phyloP scores from a whole-genome alignment of 2,797 vertebrate genomes.

The Platyrinchus mystaceus region DNA sequence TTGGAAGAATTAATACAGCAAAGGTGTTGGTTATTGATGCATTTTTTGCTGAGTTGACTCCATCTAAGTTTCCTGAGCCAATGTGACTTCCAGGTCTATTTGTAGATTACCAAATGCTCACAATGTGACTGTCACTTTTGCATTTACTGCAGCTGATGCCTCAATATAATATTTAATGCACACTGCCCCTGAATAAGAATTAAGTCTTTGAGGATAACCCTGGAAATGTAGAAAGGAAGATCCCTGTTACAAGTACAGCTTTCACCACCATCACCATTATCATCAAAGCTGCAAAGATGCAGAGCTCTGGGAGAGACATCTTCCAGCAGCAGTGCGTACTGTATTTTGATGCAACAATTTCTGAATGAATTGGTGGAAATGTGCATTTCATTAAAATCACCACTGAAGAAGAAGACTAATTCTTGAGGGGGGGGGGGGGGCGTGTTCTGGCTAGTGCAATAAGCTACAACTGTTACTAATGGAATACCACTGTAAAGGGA shows the following conservation, averaged over 20 bases:
- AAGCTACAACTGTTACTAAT: neutral
- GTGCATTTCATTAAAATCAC: neutral
- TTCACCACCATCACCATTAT: neutral
- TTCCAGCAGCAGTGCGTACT: neutral
- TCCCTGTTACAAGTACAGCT: neutral
- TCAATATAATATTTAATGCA: neutral
- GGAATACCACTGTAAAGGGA: neutral
- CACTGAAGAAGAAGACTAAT: neutral
- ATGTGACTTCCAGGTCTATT: conserved; percentile 26
- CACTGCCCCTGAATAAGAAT: neutral
- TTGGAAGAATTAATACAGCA: conserved; percentile 9
- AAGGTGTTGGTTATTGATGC: conserved; percentile 1
- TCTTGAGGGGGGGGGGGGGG: neutral
- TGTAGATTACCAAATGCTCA: conserved; percentile 12
- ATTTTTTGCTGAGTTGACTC: conserved; percentile 12
- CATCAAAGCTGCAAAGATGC: neutral
- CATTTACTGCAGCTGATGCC: conserved; percentile 28
- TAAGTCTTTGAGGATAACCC: neutral
- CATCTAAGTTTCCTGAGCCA: neutral
- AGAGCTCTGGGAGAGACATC: neutral
- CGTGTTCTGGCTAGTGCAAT: neutral
- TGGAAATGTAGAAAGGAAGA: neutral
- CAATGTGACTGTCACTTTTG: conserved; percentile 7
- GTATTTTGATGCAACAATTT: neutral
- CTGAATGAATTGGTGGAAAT: neutral